Base-by-base conservation (phyloP, 2,888 invertebrate genomes). In the Chromoteleia sp. region DNA sequence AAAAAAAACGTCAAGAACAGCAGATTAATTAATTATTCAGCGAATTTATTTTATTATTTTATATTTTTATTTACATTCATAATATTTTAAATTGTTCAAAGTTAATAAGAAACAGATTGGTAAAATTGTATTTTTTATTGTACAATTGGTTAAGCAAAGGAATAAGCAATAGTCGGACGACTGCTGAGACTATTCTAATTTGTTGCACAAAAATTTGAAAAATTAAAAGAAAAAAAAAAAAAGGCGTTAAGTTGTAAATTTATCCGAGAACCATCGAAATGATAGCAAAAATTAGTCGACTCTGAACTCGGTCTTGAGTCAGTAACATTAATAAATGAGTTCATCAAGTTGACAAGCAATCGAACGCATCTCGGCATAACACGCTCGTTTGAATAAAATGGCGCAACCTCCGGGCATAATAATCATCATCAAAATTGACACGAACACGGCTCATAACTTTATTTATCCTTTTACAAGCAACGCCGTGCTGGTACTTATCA, bases 361-460 rank as follows among this genome's bases (percentile, higher is more conserved):
- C 54, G 50, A 58, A 50, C 71, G 56, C 54, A 45, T 56, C 56
- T 48, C 48, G 29, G n/a, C 67, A 29, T 65, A 61, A 41, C 29
- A 33, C 41, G 59, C 39, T 65, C 78, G 58, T 58, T 71, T 54
- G 71, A 50, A 65, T 65, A 50, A 78, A 78, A 50, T 71, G 56
- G 63, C 77, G 78, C 43, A 78, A 78, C 41, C 77, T 50, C 39
- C 52, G 63, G 48, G 45, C 61, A 61, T 41, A 74, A 61, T 58
- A 70, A 78, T 68, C 21, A 73, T 73, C 67, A 67, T 79, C 59
- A 79, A 74, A 79, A 73, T 74, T 67, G 79, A 79, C 79, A 74
- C 36, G 54, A 73, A 74, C 79, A 48, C 68, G 67, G 25, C 78
- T 78, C 70, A 41, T 71, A 71, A 71, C 33, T 71, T 71, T 63